Evolutionary conservation across 1,140 invertebrate species (phyloP).

Genomic region (Drosophila sucinea): DNA sequence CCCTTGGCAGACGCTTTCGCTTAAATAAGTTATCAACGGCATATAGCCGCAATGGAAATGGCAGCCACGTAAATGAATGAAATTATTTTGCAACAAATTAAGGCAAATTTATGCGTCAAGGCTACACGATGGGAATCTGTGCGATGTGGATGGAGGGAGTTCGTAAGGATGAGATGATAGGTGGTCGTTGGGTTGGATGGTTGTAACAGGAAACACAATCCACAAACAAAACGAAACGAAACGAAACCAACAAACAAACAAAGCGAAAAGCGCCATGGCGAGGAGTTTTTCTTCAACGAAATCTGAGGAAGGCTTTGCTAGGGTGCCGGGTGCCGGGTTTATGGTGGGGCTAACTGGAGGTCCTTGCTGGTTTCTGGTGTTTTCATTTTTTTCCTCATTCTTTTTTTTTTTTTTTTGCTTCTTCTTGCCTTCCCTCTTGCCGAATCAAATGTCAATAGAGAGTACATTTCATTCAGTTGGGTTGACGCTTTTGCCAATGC

Average conservation of each 20-base stretch:
- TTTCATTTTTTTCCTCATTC: constrained; percentile 18
- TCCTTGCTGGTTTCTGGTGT: constrained; percentile 24
- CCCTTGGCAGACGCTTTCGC: constrained; percentile 34
- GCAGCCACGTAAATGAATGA: constrained; percentile 74
- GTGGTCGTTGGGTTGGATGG: neutral
- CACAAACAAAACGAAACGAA: constrained; percentile 50
- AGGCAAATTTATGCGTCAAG: constrained; percentile 80
- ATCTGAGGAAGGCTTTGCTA: constrained; percentile 70
- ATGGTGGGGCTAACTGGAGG: constrained; percentile 9
- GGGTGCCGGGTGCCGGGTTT: neutral
- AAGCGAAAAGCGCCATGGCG: constrained; percentile 35
- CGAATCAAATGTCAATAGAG: constrained; percentile 81
- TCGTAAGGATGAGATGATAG: neutral
- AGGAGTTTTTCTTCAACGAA: constrained; percentile 59
- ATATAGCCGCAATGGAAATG: constrained; percentile 54
- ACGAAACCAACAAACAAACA: constrained; percentile 37
- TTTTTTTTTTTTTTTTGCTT: constrained; percentile 9
- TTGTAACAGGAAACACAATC: constrained; percentile 61
- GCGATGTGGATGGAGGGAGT: neutral
- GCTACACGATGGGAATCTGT: constrained; percentile 31
- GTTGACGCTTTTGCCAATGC: constrained; percentile 41
- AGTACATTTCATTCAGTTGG: constrained; percentile 78
- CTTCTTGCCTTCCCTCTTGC: constrained; percentile 1
- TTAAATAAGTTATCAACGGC: constrained; percentile 78
- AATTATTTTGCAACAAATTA: constrained; percentile 82